These are phyloP conservation scores for Chamaea fasciata DNA, from an alignment of 2,113 vertebrate genomes.

Conservation along the genomic window DNA sequence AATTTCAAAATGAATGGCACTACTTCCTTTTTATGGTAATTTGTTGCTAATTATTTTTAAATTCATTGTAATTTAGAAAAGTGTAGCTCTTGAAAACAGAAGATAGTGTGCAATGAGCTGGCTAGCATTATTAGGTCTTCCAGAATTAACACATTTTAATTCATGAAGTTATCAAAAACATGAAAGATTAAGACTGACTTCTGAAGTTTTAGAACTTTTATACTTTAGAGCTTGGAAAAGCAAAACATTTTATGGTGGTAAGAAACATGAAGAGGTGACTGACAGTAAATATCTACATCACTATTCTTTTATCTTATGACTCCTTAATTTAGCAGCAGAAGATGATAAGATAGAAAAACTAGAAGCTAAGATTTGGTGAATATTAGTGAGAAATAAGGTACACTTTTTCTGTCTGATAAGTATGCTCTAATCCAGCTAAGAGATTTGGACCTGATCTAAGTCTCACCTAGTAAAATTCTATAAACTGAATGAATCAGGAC, in stretches of 20 bases:
- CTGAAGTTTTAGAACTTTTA: background rate
- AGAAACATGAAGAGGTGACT: background rate
- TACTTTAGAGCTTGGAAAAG: background rate
- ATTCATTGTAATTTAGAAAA: background rate
- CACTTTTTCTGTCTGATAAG: background rate
- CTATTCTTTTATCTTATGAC: background rate
- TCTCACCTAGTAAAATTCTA: background rate
- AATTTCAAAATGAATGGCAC: background rate
- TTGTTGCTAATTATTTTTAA: background rate
- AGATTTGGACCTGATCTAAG: background rate
- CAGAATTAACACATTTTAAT: slow-evolving; percentile 24
- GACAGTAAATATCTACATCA: background rate
- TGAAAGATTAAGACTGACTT: background rate
- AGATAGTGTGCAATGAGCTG: background rate
- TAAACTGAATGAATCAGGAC: background rate
- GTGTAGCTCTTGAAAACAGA: background rate
- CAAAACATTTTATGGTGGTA: background rate
- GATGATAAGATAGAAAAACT: background rate
- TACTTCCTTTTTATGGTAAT: background rate
- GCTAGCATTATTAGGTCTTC: background rate
- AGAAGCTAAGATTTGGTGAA: background rate
- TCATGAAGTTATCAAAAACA: background rate
- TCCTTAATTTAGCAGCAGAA: background rate
- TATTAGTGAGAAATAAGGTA: background rate
- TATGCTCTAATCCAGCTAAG: background rate